Percentiles rank a stretch among this genome's conserved stretches.
These are phyloP conservation scores for Pseudomyrmex concolor DNA, from an alignment of 1,140 invertebrate genomes.

Conservation along the genomic window DNA sequence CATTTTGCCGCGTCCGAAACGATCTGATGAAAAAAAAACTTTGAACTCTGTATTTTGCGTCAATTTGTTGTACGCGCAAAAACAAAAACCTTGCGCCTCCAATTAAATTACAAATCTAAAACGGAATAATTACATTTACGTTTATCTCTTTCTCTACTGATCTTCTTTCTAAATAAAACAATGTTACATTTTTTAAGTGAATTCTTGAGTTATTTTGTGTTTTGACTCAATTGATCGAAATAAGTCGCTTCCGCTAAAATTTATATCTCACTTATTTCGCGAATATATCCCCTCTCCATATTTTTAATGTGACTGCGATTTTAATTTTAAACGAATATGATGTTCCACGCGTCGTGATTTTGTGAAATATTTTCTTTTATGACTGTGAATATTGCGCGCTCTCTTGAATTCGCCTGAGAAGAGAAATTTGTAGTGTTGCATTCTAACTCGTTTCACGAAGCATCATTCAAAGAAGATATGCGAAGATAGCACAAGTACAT, in stretches of 20 bases:
- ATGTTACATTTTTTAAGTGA: no score
- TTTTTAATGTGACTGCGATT: conserved; percentile 37
- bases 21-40: conserved; percentile 11
- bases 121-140: neutral
- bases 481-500: conserved; percentile 3
- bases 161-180: no score
- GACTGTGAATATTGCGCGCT: conserved; percentile 29
- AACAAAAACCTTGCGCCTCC: neutral
- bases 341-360: neutral
- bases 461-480: conserved; percentile 49
- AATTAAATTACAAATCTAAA: neutral
- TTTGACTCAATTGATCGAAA: neutral
- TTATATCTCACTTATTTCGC: conserved; percentile 19
- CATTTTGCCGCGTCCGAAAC: neutral
- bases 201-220: no score
- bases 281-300: neutral
- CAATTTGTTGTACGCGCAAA: neutral
- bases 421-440: conserved; percentile 51
- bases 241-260: neutral
- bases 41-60: neutral
- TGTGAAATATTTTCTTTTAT: conserved; percentile 49
- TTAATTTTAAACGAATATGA: conserved; percentile 33
- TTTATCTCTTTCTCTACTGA: neutral
- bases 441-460: conserved; percentile 53
- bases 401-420: conserved; percentile 16